A percentile compares a stretch with the other conserved stretches of the same genome.
Conservation (phyloP, 2,888 invertebrate genomes). For the Rhabditoides inermis region DNA sequence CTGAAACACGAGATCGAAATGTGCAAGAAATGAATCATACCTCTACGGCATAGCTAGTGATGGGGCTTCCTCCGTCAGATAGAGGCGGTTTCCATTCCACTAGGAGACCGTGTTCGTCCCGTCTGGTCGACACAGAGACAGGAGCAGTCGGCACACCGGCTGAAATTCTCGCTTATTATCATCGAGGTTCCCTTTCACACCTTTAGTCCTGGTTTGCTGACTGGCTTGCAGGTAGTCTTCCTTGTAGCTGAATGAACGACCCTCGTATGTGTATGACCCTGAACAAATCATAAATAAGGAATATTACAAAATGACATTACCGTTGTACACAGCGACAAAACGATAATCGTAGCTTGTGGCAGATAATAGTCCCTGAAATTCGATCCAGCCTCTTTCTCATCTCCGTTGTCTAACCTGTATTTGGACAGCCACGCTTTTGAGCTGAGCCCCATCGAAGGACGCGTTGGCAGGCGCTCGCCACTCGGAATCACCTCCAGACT, state of each 20-base stretch:
- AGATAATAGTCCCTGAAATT: conserved; percentile 27
- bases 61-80: conserved; percentile 45
- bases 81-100: conserved; percentile 44
- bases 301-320: conserved; percentile 1
- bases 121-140: conserved; percentile 26
- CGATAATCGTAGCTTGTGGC: conserved; percentile 50
- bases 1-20: conserved; percentile 4
- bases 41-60: conserved; percentile 47
- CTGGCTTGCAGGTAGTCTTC: conserved; percentile 42
- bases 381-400: too few species aligned
- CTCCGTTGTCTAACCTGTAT: too few species aligned
- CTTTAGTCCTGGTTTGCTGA: conserved; percentile 46
- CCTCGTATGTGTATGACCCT: conserved; percentile 20
- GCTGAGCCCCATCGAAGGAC: too few species aligned
- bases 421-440: too few species aligned
- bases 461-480: conserved; percentile 43
- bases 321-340: conserved; percentile 42
- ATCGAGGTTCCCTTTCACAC: conserved; percentile 9
- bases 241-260: conserved; percentile 23
- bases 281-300: background rate
- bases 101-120: conserved; percentile 42
- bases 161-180: conserved; percentile 9
- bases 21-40: conserved; percentile 14
- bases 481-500: conserved; percentile 31
- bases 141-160: conserved; percentile 49